Evolutionary conservation across 2,113 vertebrate genomes (phyloP), one percentile per base, ranked within the genome.

Genomic region (Zapornia atra): DNA sequence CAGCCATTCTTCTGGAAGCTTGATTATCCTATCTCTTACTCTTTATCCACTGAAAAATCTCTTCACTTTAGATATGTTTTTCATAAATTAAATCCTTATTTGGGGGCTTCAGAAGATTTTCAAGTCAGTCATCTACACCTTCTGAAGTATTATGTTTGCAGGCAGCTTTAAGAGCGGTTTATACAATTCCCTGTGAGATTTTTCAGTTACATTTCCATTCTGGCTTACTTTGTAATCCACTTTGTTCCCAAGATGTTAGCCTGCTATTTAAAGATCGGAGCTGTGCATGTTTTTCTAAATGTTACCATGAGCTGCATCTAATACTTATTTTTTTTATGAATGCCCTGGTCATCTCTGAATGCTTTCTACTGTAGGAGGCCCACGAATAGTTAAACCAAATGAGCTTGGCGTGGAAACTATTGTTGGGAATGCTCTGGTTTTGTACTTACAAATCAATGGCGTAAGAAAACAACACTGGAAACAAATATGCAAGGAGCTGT

Each of bases 211-310:
- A 86, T 86, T 93, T 92, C 60, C 64, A 42, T 83, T 94, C 64
- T 65, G n/a, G 9, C 78, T 90, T 92, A 15, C 54, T 88, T 59
- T 80, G 63, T 77, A 77, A 65, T 88, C 26, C 40, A 54, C 40
- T 73, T 88, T 73, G 15, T 86, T 92, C 88, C 46, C 50, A 75
- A 51, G 68, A 44, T 81, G 42, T 59, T 83, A 42, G 29, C 4
- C 73, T 83, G 64, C 48, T 94, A 12, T 90, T 95, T 94, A 83
- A 70, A 78, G 60, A 86, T 57, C 34, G 90, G 50, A 92, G 33
- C 21, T 73, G 20, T 1, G 0, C n/a, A 26, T 56, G 36, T 63
- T 88, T 78, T 86, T 90, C 34, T 82, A 66, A 90, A 88, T 88
- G 64, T 86, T 60, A 88, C 50, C 31, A 31, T 70, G 25, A 93